A percentile compares a stretch with the other conserved stretches of the same genome.
Evolutionary conservation across 2,113 vertebrate species (phyloP).

Genomic region (Cnemophilus loriae): DNA sequence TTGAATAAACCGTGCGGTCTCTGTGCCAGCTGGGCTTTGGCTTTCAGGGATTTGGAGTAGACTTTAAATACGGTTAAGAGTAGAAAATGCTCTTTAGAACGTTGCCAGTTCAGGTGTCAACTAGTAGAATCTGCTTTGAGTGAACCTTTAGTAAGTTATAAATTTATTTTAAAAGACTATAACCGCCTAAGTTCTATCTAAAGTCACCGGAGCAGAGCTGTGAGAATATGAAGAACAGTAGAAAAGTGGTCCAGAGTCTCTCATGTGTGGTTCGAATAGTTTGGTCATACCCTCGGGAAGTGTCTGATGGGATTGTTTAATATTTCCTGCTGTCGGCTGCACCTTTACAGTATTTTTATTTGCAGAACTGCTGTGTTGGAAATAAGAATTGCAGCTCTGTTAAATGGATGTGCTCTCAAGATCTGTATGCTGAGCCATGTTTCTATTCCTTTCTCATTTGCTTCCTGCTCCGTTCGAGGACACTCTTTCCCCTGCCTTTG

Average conservation of each 20-base stretch:
- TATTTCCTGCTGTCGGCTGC: not conserved
- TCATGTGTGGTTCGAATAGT: not conserved
- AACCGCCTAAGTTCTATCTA: not conserved
- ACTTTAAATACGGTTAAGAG: not conserved
- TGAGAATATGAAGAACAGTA: not conserved
- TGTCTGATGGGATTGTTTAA: not conserved
- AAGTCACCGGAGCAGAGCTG: not conserved
- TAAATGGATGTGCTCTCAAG: not conserved
- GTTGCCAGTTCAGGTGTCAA: not conserved
- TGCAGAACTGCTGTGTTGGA: not conserved
- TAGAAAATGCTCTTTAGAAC: not conserved
- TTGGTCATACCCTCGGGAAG: not conserved
- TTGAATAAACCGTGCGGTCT: not conserved
- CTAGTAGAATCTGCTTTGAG: not conserved
- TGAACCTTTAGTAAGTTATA: not conserved
- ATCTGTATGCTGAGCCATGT: not conserved
- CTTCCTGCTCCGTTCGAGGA: slow-evolving; percentile 27
- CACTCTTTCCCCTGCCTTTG: not conserved
- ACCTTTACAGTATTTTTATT: not conserved
- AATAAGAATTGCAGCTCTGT: not conserved
- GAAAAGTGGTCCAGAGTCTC: not conserved
- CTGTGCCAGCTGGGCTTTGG: not conserved
- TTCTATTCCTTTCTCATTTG: slow-evolving; percentile 19
- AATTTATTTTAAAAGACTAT: not conserved
- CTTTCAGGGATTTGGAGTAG: not conserved